phyloP scores from a whole-genome alignment of 2,113 vertebrate species.

The Pyrgilauda ruficollis region DNA sequence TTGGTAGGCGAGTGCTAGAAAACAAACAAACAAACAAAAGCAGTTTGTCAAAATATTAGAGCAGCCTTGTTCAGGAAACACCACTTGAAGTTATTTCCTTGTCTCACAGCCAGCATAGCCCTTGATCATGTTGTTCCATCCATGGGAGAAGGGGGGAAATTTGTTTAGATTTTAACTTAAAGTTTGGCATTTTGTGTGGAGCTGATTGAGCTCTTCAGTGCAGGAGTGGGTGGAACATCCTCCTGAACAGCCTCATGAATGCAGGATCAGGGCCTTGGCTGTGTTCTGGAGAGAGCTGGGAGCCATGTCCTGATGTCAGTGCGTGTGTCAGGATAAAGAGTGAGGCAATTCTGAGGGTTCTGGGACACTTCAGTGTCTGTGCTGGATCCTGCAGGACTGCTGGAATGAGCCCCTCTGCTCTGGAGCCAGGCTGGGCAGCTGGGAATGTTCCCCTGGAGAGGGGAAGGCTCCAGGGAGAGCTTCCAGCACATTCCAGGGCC shows the following conservation, averaged over 20 bases:
- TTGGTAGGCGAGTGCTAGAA: background rate
- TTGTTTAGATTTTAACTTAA: background rate
- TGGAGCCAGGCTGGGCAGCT: background rate
- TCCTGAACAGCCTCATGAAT: background rate
- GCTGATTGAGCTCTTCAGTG: background rate
- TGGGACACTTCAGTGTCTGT: background rate
- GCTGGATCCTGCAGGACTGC: background rate
- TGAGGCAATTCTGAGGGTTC: background rate
- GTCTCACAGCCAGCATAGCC: background rate
- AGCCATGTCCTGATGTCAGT: background rate
- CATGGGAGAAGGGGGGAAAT: background rate
- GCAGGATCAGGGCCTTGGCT: background rate
- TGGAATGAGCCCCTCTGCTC: background rate
- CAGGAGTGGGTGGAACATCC: background rate
- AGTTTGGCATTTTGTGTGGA: background rate
- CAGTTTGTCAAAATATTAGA: background rate
- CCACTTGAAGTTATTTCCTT: background rate
- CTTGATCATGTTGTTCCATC: background rate
- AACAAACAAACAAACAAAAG: background rate
- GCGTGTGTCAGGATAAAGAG: background rate
- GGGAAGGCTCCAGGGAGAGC: background rate
- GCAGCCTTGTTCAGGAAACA: background rate
- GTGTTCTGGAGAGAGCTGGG: background rate
- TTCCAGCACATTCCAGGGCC: rapidly evolving
- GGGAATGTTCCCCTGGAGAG: rapidly evolving